These are phyloP conservation scores for Patiria miniata DNA, from an alignment of 35 echinoderm and acorn worm species.

Conservation along the genomic window DNA sequence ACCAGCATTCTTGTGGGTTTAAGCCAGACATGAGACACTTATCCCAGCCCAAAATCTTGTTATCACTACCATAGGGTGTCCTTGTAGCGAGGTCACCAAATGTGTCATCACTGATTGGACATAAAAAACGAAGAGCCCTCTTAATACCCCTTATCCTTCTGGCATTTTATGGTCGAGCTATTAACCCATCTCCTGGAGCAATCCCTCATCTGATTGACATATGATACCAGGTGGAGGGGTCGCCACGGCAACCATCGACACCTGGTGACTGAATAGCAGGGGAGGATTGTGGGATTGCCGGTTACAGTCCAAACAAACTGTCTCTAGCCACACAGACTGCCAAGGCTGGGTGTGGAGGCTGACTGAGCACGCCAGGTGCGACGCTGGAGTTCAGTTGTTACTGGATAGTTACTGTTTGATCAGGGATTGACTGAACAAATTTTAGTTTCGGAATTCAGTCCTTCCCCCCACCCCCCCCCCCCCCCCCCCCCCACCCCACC, in stretches of 20 bases:
- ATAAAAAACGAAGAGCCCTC: neutral
- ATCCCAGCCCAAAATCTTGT: too few relatives aligned
- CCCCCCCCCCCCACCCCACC: too few relatives aligned
- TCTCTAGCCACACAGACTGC: constrained; percentile 1
- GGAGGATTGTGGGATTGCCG: neutral
- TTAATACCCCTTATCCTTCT: neutral
- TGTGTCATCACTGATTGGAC: neutral
- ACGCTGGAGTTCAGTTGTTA: neutral
- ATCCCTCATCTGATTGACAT: neutral
- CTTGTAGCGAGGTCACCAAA: neutral
- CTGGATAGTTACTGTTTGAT: neutral
- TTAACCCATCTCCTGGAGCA: neutral
- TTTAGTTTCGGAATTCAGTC: neutral
- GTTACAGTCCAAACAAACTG: neutral
- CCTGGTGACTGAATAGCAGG: neutral
- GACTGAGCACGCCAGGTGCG: neutral
- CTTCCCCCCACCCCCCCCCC: too few relatives aligned
- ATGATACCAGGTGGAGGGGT: constrained; percentile 12
- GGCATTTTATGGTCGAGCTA: neutral
- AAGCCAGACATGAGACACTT: too few relatives aligned
- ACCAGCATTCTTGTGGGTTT: too few relatives aligned
- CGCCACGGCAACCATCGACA: constrained; percentile 5
- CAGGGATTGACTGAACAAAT: neutral
- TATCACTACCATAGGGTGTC: neutral
- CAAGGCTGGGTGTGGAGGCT: neutral